A percentile compares a stretch with the other conserved stretches of the same genome.
Conservation (phyloP, 2,888 invertebrate genomes). For the Dicranocentrus wangi region DNA sequence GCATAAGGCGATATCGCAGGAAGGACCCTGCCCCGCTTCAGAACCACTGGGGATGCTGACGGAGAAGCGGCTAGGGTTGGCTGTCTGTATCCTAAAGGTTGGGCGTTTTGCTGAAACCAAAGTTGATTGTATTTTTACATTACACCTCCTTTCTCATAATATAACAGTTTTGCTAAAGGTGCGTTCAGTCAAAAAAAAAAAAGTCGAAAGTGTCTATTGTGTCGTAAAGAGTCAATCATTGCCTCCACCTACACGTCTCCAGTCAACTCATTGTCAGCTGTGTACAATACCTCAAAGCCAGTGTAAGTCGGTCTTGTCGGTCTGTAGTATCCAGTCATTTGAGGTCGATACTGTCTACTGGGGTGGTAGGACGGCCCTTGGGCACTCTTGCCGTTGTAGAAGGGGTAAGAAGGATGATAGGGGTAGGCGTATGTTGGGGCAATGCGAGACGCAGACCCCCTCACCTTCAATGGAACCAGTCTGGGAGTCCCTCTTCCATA, state of each 20-base stretch:
- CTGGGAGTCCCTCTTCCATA: slow-evolving; percentile 42
- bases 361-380: neutral
- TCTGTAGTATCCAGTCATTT: slow-evolving; percentile 52
- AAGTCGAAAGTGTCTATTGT: no score
- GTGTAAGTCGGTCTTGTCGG: slow-evolving; percentile 42
- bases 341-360: slow-evolving; percentile 30
- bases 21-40: slow-evolving; percentile 67
- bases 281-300: slow-evolving; percentile 42
- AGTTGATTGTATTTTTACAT: no score
- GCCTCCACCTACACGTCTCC: no score
- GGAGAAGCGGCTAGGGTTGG: neutral
- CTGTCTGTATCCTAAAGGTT: neutral
- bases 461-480: slow-evolving; percentile 61
- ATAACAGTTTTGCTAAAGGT: no score
- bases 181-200: no score
- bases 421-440: slow-evolving; percentile 34
- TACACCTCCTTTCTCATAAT: no score
- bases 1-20: slow-evolving; percentile 39
- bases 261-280: no score
- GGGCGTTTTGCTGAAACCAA: neutral
- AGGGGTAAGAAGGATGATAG: slow-evolving; percentile 27
- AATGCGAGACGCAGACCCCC: slow-evolving; percentile 34
- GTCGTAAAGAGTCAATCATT: no score
- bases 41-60: slow-evolving; percentile 15
- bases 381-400: neutral